Evolutionary conservation across 2,888 invertebrate genomes (phyloP).

Genomic region (Dasysyrphus tricinctus): DNA sequence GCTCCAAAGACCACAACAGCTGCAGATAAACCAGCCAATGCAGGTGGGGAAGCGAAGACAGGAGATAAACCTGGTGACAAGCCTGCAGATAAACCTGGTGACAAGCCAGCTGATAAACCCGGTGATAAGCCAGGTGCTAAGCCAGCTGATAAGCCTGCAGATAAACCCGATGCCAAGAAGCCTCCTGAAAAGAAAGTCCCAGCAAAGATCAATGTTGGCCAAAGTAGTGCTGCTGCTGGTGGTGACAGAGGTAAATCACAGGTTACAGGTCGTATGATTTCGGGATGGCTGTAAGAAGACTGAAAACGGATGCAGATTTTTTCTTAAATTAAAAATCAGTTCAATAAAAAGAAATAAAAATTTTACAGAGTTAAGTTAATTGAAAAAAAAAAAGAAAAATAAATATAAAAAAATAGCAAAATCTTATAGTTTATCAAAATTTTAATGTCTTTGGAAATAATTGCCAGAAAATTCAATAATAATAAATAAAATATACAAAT

Average conservation of each 20-base stretch:
- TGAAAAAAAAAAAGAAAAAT: slow-evolving; percentile 7
- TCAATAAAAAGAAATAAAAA: slow-evolving; percentile 5
- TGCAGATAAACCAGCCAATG: slow-evolving; percentile 78
- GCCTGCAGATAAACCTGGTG: slow-evolving; percentile 75
- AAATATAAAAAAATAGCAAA: background rate
- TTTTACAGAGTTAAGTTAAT: slow-evolving; percentile 16
- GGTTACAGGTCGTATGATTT: slow-evolving; percentile 89
- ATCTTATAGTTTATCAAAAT: background rate
- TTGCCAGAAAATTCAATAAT: slow-evolving; percentile 4
- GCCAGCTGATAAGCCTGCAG: slow-evolving; percentile 38
- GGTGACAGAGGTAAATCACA: slow-evolving; percentile 88
- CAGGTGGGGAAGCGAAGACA: slow-evolving; percentile 58
- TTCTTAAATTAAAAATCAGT: slow-evolving; percentile 25
- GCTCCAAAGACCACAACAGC: slow-evolving; percentile 12
- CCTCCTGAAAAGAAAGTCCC: slow-evolving; percentile 79
- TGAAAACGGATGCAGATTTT: slow-evolving; percentile 52
- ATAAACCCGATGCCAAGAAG: background rate
- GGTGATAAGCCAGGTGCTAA: slow-evolving; percentile 72
- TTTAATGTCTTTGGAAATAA: background rate
- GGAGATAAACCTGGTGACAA: slow-evolving; percentile 76
- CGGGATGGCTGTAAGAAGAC: slow-evolving; percentile 88
- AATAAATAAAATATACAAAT: background rate
- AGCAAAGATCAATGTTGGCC: slow-evolving; percentile 82
- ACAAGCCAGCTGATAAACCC: slow-evolving; percentile 77
- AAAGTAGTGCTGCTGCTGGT: slow-evolving; percentile 83